Conservation (phyloP, 2,113 vertebrate genomes). For the Phoenicopterus ruber region DNA sequence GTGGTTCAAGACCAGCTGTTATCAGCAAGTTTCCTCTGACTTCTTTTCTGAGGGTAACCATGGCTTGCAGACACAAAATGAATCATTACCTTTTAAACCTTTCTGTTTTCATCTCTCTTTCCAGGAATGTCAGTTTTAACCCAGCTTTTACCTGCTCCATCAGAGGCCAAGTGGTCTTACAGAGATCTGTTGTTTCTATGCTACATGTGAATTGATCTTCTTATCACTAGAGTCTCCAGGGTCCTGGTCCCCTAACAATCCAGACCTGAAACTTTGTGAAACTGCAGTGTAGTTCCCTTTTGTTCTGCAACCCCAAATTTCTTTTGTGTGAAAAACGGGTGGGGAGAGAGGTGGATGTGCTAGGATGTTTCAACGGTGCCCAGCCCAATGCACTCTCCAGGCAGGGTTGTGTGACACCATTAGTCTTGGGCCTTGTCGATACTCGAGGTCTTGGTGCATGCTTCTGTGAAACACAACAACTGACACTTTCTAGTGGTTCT, state of each 20-base stretch:
- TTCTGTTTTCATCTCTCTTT: neutral
- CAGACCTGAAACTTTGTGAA: neutral
- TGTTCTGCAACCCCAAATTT: neutral
- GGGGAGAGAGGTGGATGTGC: neutral
- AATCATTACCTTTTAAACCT: neutral
- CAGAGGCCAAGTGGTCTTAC: neutral
- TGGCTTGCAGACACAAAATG: neutral
- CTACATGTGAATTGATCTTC: neutral
- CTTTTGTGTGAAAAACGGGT: neutral
- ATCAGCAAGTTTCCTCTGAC: neutral
- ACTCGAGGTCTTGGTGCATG: neutral
- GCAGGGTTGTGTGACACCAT: neutral
- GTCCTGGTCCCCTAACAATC: neutral
- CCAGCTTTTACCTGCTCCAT: neutral
- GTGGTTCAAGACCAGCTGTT: conserved; percentile 29
- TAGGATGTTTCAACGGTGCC: neutral
- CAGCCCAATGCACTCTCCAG: accelerated
- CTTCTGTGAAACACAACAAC: neutral
- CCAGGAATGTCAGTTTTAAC: neutral
- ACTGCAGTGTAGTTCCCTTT: neutral
- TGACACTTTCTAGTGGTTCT: neutral
- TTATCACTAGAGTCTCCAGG: neutral
- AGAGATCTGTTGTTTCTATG: neutral
- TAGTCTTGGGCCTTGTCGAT: neutral
- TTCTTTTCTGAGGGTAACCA: neutral